phyloP scores from a whole-genome alignment of 2,888 invertebrate genomes.

The Rotaria macrura region DNA sequence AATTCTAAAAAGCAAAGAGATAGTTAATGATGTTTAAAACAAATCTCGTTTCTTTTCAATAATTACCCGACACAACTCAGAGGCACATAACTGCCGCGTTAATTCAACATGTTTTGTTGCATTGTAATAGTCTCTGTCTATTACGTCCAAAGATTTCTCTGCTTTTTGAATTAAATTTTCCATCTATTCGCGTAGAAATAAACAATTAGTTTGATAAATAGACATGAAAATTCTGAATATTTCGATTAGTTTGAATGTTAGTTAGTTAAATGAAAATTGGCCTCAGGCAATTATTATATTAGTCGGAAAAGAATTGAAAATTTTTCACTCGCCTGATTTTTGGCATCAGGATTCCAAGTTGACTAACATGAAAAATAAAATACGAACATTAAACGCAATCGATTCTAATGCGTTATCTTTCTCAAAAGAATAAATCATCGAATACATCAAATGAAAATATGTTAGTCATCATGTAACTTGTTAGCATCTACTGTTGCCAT shows the following conservation, averaged over 20 bases:
- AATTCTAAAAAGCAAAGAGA: background rate
- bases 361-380: background rate
- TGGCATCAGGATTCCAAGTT: background rate
- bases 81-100: conserved; percentile 23
- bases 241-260: background rate
- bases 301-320: background rate
- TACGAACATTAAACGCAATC: background rate
- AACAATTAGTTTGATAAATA: background rate
- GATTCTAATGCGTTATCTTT: too few species aligned
- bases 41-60: background rate
- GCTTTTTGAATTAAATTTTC: conserved; percentile 1
- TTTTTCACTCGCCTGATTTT: background rate
- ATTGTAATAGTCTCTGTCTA: conserved; percentile 23
- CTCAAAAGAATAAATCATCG: too few species aligned
- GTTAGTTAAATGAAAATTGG: background rate
- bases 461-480: too few species aligned
- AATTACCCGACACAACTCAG: conserved; percentile 3
- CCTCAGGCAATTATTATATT: background rate
- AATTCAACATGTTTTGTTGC: conserved; percentile 12
- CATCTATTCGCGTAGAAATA: background rate
- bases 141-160: background rate
- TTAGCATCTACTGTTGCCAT: too few species aligned
- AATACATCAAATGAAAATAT: too few species aligned
- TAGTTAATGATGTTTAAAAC: background rate
- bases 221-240: background rate